Evolutionary conservation across 1,140 invertebrate genomes (phyloP), one percentile per base, ranked within the genome.

Genomic region (Theocolax elegans): DNA sequence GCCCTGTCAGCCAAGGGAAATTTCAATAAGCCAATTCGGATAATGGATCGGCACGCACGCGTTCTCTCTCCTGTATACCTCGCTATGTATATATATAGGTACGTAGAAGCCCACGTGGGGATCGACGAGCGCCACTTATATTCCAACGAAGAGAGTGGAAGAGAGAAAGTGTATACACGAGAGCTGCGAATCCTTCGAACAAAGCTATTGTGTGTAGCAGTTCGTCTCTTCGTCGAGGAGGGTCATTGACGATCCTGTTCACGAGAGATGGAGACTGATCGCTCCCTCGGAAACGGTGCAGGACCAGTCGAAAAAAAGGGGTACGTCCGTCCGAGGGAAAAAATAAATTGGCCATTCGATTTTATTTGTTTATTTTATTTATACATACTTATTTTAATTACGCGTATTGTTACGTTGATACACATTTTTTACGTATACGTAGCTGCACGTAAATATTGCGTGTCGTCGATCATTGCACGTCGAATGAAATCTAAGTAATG

Each of bases 1-100:
- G 76, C 73, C 73, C 79, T 80, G 81, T 83, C 81, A 79, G 75
- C 17, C 54, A 68, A 60, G 76, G 76, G 79, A 85, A 85, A 85
- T 83, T 85, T 85, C 83, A 85, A 84, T 85, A 84, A 85, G 83
- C 82, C 83, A 85, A 84, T 85, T 82, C 81, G 78, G 75, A 80
- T 84, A 85, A 85, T 84, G 81, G 83, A 84, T 84, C 79, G 80
- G 78, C 79, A 80, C 76, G 77, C 81, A 23, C 48, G 48, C 2
- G 12, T 8, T 10, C 42, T 46, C 17, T 8, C 44, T 23, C 29
- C 19, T 1, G 2, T 56, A 17, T 25, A 27, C 38, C 25, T 40
- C 48, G 38, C 49, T 42, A 35, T 35, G 49, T 17, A 1, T 13
- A 27, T 29, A n/a, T 44, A 44, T 35, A 6, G n/a, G 12, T 38